These are phyloP conservation scores for Gymnorhina tibicen DNA, from an alignment of 2,113 vertebrate genomes.

Conservation along the genomic window DNA sequence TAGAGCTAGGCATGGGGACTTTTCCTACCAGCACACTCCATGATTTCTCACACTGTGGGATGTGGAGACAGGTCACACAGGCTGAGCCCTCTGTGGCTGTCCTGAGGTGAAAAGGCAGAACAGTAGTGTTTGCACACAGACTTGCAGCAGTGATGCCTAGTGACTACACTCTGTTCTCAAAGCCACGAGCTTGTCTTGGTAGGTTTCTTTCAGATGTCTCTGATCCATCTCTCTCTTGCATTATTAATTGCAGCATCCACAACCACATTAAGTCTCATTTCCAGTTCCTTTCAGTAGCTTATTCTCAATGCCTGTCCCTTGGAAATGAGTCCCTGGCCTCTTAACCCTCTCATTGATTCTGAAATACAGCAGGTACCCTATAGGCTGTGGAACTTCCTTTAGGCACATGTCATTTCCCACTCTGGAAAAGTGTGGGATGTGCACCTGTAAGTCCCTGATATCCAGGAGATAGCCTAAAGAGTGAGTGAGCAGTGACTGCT, in stretches of 20 bases:
- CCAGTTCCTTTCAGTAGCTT: not conserved
- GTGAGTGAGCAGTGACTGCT: fast-evolving
- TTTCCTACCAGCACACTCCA: not conserved
- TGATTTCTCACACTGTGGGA: not conserved
- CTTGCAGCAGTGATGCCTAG: not conserved
- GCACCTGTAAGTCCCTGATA: not conserved
- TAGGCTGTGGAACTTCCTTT: not conserved
- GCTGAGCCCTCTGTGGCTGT: not conserved
- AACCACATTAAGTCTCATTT: not conserved
- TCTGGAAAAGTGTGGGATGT: not conserved
- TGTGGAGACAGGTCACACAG: not conserved
- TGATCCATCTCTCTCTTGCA: not conserved
- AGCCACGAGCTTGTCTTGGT: not conserved
- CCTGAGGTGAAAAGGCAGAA: not conserved
- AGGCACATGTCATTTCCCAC: not conserved
- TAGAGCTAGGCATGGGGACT: not conserved
- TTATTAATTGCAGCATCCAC: slow-evolving; percentile 36
- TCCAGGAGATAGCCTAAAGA: not conserved
- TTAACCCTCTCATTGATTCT: not conserved
- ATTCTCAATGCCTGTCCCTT: not conserved
- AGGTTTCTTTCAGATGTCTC: not conserved
- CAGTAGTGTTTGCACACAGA: not conserved
- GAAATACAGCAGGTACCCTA: not conserved
- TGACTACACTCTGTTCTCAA: not conserved
- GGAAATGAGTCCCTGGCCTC: not conserved